A percentile compares a stretch with the other conserved stretches of the same genome.
Conservation (phyloP, 2,797 vertebrate genomes). For the Chromobotia macracanthus region DNA sequence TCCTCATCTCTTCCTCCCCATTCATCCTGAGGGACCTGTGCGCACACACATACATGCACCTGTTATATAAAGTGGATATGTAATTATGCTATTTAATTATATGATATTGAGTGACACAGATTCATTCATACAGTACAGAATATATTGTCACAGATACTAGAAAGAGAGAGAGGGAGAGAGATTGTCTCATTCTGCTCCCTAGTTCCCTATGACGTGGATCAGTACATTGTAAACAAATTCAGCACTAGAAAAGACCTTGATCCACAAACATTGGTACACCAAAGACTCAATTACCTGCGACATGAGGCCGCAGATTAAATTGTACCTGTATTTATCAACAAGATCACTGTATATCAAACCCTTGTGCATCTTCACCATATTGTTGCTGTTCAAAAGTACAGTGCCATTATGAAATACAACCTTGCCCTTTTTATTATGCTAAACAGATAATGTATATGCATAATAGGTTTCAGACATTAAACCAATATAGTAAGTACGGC, state of each 20-base stretch:
- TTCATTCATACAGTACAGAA: too few species aligned
- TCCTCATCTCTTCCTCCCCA: conserved; percentile 94
- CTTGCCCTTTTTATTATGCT: too few species aligned
- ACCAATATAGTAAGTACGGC: too few species aligned
- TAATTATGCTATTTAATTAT: too few species aligned
- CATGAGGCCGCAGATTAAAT: background rate
- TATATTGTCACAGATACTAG: too few species aligned
- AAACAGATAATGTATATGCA: too few species aligned
- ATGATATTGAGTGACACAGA: too few species aligned
- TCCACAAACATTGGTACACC: background rate
- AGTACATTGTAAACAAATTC: conserved; percentile 1
- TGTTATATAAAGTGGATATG: too few species aligned
- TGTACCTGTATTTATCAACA: background rate
- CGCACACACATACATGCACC: conserved; percentile 18
- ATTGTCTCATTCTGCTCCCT: background rate
- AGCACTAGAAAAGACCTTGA: background rate
- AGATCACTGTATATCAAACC: background rate
- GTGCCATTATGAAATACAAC: background rate
- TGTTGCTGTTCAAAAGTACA: background rate
- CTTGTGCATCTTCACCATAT: background rate
- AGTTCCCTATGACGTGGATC: background rate
- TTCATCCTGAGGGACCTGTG: conserved; percentile 96
- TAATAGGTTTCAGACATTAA: too few species aligned
- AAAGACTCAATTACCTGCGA: background rate
- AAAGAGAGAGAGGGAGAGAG: background rate